Evolutionary conservation across 2,113 vertebrate species (phyloP).

Genomic region (Nicator chloris): DNA sequence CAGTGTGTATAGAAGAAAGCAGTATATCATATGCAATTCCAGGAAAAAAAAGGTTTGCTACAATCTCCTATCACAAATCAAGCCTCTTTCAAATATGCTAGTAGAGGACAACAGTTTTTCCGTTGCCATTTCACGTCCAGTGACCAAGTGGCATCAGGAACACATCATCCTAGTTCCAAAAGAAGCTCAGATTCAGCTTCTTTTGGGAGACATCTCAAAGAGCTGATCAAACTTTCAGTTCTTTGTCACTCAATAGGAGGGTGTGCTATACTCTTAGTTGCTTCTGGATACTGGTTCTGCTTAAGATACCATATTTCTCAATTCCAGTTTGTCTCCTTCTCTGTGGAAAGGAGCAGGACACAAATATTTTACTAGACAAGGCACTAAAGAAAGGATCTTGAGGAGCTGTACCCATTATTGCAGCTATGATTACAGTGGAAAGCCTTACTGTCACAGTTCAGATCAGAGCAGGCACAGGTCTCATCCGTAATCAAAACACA

Average conservation of each 20-base stretch:
- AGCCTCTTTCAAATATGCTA: background rate
- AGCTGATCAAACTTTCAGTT: background rate
- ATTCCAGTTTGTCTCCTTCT: background rate
- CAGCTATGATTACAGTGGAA: background rate
- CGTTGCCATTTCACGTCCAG: background rate
- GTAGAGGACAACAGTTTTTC: background rate
- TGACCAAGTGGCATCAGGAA: background rate
- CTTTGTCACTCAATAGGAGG: background rate
- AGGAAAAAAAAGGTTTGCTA: background rate
- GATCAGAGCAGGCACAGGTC: background rate
- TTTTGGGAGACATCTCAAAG: background rate
- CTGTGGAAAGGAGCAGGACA: background rate
- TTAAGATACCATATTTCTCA: background rate
- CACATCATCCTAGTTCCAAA: background rate
- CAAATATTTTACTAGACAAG: background rate
- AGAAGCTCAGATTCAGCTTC: background rate
- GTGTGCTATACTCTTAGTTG: background rate
- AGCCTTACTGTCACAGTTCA: background rate
- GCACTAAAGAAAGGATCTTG: background rate
- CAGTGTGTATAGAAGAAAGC: background rate
- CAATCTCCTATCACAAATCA: background rate
- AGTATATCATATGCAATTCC: background rate
- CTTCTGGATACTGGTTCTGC: background rate
- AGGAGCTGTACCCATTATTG: background rate
- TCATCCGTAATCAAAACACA: background rate